Evolutionary conservation across 2,888 invertebrate genomes (phyloP).

Genomic region (Teleogryllus oceanicus): DNA sequence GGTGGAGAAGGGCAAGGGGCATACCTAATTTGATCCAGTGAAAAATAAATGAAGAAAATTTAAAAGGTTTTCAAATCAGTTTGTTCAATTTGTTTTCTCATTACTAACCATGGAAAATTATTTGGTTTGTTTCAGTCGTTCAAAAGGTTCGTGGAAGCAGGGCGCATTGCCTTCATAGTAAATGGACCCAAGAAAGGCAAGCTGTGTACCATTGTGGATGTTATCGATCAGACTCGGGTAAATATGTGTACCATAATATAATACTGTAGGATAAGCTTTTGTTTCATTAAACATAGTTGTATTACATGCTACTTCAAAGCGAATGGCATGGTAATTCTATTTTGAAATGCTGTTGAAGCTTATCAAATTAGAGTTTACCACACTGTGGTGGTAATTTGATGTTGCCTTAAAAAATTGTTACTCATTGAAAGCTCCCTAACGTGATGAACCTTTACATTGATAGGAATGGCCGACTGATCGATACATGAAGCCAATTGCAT

Average conservation of each 20-base stretch:
- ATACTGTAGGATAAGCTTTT: not conserved
- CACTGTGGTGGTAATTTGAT: too few species aligned
- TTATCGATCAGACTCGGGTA: constrained; percentile 94
- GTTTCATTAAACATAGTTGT: too few species aligned
- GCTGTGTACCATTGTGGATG: constrained; percentile 89
- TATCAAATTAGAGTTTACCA: too few species aligned
- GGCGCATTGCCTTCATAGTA: constrained; percentile 93
- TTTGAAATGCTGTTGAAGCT: too few species aligned
- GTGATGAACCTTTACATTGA: constrained; percentile 37
- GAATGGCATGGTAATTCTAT: too few species aligned
- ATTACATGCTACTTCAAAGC: too few species aligned
- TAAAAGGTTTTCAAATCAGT: too few species aligned
- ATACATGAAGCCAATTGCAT: constrained; percentile 36
- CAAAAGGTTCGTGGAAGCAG: constrained; percentile 91
- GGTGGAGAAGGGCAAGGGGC: too few species aligned
- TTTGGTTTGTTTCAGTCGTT: constrained; percentile 63
- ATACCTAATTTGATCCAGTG: too few species aligned
- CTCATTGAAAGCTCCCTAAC: not conserved
- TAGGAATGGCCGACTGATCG: constrained; percentile 43
- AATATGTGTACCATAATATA: constrained; percentile 41
- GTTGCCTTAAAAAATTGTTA: too few species aligned
- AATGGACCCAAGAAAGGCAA: constrained; percentile 89
- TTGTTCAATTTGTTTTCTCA: not conserved
- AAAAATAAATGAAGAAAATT: too few species aligned
- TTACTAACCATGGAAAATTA: not conserved